These are phyloP conservation scores for Drosophila varians DNA, from an alignment of 1,140 invertebrate species.

Conservation along the genomic window DNA sequence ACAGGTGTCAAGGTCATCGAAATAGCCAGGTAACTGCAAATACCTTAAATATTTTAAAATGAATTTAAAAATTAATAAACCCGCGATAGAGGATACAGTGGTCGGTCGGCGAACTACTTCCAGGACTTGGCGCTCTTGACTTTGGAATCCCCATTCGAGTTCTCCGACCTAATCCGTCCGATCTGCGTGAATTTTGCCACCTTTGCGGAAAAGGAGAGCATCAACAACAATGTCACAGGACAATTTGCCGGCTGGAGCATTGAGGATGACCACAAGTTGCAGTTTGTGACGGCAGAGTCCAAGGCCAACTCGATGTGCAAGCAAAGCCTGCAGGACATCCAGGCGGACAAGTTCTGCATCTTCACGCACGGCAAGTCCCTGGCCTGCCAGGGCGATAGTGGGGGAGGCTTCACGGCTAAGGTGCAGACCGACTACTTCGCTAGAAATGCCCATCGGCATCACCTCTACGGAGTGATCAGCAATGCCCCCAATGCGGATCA, in stretches of 20 bases:
- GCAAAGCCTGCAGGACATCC: constrained; percentile 37
- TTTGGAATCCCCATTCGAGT: constrained; percentile 37
- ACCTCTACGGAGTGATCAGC: constrained; percentile 63
- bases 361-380: constrained; percentile 52
- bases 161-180: constrained; percentile 55
- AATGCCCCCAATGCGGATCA: constrained; percentile 67
- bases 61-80: neutral
- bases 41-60: neutral
- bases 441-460: constrained; percentile 13
- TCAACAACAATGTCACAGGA: constrained; percentile 46
- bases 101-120: constrained; percentile 27
- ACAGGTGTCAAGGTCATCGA: constrained; percentile 39
- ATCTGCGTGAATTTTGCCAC: constrained; percentile 46
- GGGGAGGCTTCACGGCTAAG: constrained; percentile 55
- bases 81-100: constrained; percentile 38
- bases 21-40: constrained; percentile 39
- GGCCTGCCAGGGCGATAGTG: constrained; percentile 68
- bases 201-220: constrained; percentile 49
- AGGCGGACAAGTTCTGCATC: constrained; percentile 64
- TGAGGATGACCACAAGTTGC: constrained; percentile 51
- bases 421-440: constrained; percentile 6
- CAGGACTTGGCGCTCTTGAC: constrained; percentile 55
- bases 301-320: constrained; percentile 40
- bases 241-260: constrained; percentile 67
- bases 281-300: constrained; percentile 58